Percentiles rank a stretch among this genome's conserved stretches.
Evolutionary conservation across 1,140 invertebrate genomes (phyloP).

Genomic region (Dreissena polymorpha): DNA sequence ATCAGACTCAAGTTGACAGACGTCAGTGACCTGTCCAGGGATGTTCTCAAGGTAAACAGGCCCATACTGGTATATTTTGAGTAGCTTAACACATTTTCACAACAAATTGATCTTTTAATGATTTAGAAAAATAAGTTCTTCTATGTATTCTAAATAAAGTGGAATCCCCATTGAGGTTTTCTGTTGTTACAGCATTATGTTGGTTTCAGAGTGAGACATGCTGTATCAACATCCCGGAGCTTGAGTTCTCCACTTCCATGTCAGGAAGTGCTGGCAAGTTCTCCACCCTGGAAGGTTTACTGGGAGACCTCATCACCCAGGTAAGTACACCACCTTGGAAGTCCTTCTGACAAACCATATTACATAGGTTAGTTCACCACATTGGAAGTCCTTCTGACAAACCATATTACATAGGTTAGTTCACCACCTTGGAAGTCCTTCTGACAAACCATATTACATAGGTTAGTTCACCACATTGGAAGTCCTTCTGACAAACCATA

Average conservation of each 20-base stretch:
- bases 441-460: constrained; percentile 68
- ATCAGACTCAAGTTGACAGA: constrained; percentile 89
- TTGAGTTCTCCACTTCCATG: constrained; percentile 93
- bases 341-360: neutral
- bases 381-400: constrained; percentile 88
- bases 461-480: constrained; percentile 98
- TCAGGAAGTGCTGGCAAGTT: constrained; percentile 95
- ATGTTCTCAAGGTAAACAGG: constrained; percentile 92
- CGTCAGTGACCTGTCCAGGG: constrained; percentile 91
- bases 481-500: constrained; percentile 83
- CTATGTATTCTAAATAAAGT: neutral
- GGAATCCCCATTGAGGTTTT: neutral
- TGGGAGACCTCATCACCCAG: constrained; percentile 80
- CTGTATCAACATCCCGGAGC: constrained; percentile 91
- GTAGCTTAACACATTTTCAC: neutral
- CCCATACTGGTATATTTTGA: neutral
- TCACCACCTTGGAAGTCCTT: neutral
- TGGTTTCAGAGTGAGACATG: constrained; percentile 93
- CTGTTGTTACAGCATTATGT: neutral
- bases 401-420: constrained; percentile 79
- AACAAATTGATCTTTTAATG: neutral
- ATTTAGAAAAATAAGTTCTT: neutral
- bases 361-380: constrained; percentile 90
- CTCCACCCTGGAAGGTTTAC: constrained; percentile 94
- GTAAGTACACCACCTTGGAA: constrained; percentile 56